Evolutionary conservation across 2,797 vertebrate genomes (phyloP).

Genomic region (Mycteria americana): DNA sequence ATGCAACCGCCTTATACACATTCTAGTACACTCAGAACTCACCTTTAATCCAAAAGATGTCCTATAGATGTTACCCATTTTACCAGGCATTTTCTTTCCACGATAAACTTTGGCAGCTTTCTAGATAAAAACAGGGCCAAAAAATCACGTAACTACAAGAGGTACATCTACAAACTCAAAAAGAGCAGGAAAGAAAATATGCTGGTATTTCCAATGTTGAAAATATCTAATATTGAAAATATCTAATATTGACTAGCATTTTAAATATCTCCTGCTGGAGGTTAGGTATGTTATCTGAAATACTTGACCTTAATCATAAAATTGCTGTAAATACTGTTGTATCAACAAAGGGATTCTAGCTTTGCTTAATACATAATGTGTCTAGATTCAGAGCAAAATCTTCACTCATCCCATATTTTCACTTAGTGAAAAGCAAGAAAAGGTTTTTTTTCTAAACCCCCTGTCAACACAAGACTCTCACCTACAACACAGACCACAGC

Average conservation of each 20-base stretch:
- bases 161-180: background rate
- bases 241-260: background rate
- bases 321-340: background rate
- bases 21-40: background rate
- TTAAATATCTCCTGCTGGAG: background rate
- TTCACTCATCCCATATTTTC: background rate
- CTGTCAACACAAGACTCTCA: background rate
- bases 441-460: background rate
- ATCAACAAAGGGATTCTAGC: background rate
- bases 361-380: background rate
- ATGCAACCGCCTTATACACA: background rate
- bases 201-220: background rate
- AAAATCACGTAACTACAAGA: background rate
- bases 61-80: constrained; percentile 85
- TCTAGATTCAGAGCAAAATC: background rate
- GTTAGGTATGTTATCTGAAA: background rate
- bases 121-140: constrained; percentile 66
- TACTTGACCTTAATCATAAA: background rate
- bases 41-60: constrained; percentile 89
- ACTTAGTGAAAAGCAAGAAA: background rate
- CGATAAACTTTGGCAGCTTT: constrained; percentile 89
- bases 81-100: constrained; percentile 95
- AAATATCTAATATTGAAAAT: background rate
- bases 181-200: background rate
- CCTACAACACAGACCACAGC: background rate